phyloP scores from a whole-genome alignment of 2,888 invertebrate species.

The Stictocephala bisonia region DNA sequence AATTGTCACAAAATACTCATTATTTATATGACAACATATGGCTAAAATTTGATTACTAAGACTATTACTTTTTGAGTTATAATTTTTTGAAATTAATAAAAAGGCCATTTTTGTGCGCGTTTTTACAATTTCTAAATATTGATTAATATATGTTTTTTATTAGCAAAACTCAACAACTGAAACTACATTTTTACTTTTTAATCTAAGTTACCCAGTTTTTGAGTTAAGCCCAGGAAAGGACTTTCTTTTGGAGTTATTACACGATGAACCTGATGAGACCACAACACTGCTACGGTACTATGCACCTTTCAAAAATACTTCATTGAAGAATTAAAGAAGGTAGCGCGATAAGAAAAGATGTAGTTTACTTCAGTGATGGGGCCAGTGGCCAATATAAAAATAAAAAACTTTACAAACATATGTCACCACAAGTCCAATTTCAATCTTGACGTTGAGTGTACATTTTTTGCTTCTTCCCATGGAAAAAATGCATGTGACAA shows the following conservation, averaged over 20 bases:
- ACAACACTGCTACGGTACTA: slow-evolving; percentile 18
- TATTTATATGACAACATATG: no score
- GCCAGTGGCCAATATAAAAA: slow-evolving; percentile 17
- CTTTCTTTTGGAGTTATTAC: slow-evolving; percentile 21
- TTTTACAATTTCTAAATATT: no score
- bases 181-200: no score
- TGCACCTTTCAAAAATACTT: slow-evolving; percentile 26
- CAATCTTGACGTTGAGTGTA: slow-evolving; percentile 16
- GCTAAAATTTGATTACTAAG: no score
- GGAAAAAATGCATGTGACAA: background rate
- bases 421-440: slow-evolving; percentile 23
- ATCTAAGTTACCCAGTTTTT: no score
- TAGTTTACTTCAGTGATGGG: no score
- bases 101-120: no score
- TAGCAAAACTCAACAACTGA: no score
- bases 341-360: slow-evolving; percentile 19
- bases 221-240: background rate
- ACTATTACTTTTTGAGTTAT: no score
- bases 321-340: slow-evolving; percentile 19
- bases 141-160: no score
- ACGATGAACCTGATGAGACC: slow-evolving; percentile 3
- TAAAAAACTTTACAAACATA: slow-evolving; percentile 21
- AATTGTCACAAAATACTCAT: no score
- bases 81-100: no score
- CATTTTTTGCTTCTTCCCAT: slow-evolving; percentile 26